A percentile compares a stretch with the other conserved stretches of the same genome.
phyloP scores from a whole-genome alignment of 2,797 vertebrate species.

The Harpagifer antarcticus region DNA sequence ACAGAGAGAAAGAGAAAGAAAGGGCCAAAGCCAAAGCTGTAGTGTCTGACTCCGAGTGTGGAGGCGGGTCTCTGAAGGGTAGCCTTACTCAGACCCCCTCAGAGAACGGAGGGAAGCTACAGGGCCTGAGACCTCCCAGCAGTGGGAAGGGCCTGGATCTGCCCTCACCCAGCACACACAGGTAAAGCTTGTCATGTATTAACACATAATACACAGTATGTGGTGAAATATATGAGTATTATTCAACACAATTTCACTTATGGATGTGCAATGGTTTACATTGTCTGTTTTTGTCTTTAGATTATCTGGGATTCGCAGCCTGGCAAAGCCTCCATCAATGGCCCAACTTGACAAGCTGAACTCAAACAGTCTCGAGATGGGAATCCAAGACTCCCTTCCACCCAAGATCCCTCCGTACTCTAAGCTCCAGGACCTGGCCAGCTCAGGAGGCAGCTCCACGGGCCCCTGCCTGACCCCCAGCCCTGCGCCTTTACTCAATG shows the following conservation, averaged over 20 bases:
- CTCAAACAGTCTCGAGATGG: slow-evolving; percentile 90
- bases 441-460: slow-evolving; percentile 63
- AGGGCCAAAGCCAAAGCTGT: slow-evolving; percentile 95
- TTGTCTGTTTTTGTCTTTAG: slow-evolving; percentile 48
- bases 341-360: slow-evolving; percentile 93
- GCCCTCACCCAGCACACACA: slow-evolving; percentile 88
- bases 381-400: slow-evolving; percentile 74
- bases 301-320: slow-evolving; percentile 89
- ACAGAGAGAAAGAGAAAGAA: slow-evolving; percentile 97
- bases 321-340: slow-evolving; percentile 89
- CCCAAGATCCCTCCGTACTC: slow-evolving; percentile 84
- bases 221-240: not conserved
- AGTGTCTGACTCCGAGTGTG: slow-evolving; percentile 89
- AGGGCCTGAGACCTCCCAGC: slow-evolving; percentile 83
- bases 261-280: not conserved
- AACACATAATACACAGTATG: not conserved
- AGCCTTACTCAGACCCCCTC: slow-evolving; percentile 81
- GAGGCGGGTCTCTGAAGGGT: slow-evolving; percentile 74
- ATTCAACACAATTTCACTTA: not conserved
- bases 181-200: slow-evolving; percentile 76
- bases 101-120: slow-evolving; percentile 88
- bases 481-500: slow-evolving; percentile 93
- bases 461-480: slow-evolving; percentile 90
- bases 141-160: slow-evolving; percentile 86
- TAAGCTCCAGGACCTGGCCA: slow-evolving; percentile 88